Evolutionary conservation across 2,888 invertebrate species (phyloP), one percentile per base, ranked within the genome.

Genomic region (Clusia tigrina): DNA sequence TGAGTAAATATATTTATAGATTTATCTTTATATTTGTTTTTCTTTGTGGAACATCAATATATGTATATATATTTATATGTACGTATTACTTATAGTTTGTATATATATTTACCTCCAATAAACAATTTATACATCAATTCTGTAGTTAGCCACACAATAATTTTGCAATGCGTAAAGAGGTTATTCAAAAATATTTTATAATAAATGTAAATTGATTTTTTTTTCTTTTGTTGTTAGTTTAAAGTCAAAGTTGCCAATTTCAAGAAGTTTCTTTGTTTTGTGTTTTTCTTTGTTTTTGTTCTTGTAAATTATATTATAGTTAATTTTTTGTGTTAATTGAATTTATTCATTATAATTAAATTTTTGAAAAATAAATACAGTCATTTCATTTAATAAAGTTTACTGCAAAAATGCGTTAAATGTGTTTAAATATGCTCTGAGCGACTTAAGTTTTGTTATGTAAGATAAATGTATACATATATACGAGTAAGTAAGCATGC

Each of bases 391-490:
- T 60, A 59, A 46, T 58, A 54, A 57, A 56, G 56, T 51, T 32
- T 26, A n/a, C 55, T 69, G 66, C 77, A 76, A 70, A 67, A 52
- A 70, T n/a, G n/a, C n/a, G n/a, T n/a, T n/a, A n/a, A n/a, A n/a
- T n/a, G 77, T 76, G 71, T 77, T 78, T 69, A 54, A 75, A 77
- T 78, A 73, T 75, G 78, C 76, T 69, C 78, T 79, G 78, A 79
- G 79, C 78, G 78, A 73, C 73, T 76, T 75, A 58, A 66, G 64
- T 70, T 71, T 24, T 22, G 0, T 23, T 57, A 46, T 46, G 12
- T 57, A 57, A 54, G 2, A n/a, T 54, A 54, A 25, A 56, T 56
- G 2, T 38, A 22, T 56, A 32, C 17, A 22, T 38, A 56, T 56
- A 38, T 56, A 38, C 23, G 15, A 22, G 23, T 23, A 23, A n/a